A percentile compares a stretch with the other conserved stretches of the same genome.
Conservation (phyloP, 2,888 invertebrate genomes). For the Onthophagus sagittarius region DNA sequence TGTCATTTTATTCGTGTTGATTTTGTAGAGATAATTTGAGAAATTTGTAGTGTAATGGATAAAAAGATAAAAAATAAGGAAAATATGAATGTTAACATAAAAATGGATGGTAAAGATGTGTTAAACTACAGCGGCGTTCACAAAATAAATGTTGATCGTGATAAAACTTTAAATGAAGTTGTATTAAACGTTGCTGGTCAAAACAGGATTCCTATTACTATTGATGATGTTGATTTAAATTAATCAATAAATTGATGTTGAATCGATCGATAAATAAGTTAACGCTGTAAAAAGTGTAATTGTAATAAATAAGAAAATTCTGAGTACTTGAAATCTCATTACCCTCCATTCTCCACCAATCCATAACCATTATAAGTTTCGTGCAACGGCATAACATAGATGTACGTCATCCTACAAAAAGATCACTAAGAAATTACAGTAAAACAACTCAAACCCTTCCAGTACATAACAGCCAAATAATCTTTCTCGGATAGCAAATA, state of each 20-base stretch:
- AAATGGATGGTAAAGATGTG: neutral
- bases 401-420: conserved; percentile 46
- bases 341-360: conserved; percentile 44
- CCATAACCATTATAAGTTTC: conserved; percentile 45
- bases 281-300: too few species aligned
- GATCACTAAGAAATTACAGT: neutral
- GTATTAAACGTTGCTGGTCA: neutral
- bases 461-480: conserved; percentile 1
- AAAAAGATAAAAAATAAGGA: neutral
- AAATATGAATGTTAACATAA: conserved; percentile 6
- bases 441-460: neutral
- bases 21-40: neutral
- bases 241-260: too few species aligned
- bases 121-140: neutral
- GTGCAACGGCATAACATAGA: conserved; percentile 47
- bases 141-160: neutral
- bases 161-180: neutral
- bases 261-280: too few species aligned
- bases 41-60: neutral
- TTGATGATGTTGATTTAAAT: neutral
- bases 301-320: too few species aligned
- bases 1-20: neutral
- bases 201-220: neutral
- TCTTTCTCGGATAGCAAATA: neutral
- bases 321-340: conserved; percentile 26